These are phyloP conservation scores for Sphaerophoria rueppellii DNA, from an alignment of 2,888 invertebrate species.

Conservation along the genomic window DNA sequence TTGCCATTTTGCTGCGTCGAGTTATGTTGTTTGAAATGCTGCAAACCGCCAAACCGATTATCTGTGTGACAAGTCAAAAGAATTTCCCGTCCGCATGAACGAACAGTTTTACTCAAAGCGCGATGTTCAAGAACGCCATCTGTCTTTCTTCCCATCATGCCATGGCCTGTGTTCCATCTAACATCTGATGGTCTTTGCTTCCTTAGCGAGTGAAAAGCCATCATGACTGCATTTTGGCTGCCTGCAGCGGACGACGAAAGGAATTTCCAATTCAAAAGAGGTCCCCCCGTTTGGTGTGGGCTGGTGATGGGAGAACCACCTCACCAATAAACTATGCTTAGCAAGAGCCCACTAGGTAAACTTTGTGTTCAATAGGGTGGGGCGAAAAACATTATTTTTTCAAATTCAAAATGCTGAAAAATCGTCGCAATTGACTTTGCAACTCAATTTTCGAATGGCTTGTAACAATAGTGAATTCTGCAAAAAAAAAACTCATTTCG, in stretches of 20 bases:
- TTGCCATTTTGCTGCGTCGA: conserved; percentile 40
- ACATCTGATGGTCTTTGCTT: conserved; percentile 5
- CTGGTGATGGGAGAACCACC: background rate
- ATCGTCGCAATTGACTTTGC: too few species aligned
- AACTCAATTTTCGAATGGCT: too few species aligned
- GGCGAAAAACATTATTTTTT: too few species aligned
- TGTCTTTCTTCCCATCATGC: conserved; percentile 5
- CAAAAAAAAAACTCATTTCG: too few species aligned
- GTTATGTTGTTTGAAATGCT: background rate
- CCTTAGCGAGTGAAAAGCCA: conserved; percentile 39
- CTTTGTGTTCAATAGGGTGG: too few species aligned
- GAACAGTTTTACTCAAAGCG: conserved; percentile 15
- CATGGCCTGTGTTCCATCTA: background rate
- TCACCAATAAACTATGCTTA: background rate
- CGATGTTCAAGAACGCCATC: conserved; percentile 29
- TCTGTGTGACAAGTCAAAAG: conserved; percentile 67
- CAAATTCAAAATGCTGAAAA: too few species aligned
- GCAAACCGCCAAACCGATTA: conserved; percentile 37
- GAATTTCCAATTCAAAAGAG: conserved; percentile 66
- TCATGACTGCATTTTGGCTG: conserved; percentile 1
- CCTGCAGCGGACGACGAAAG: conserved; percentile 38
- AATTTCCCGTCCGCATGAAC: conserved; percentile 53
- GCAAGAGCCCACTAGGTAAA: conserved; percentile 4
- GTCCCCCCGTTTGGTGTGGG: conserved; percentile 38
- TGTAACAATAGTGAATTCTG: too few species aligned